Conservation (phyloP, 37 sponge, comb jelly and placozoan species). For the Crambe crambe region DNA sequence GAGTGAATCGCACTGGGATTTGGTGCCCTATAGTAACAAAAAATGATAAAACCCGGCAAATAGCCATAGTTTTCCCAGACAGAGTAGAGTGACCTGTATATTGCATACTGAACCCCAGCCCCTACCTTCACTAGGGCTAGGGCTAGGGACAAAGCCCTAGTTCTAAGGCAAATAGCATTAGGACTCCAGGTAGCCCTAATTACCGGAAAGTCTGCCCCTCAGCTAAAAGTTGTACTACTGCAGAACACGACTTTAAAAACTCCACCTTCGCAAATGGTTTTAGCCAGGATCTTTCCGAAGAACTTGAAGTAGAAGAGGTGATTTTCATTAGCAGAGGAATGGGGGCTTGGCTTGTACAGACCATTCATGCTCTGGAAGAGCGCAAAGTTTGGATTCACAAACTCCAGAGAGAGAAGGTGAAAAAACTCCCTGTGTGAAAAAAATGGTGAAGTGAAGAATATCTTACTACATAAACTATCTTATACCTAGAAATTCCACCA, state of each 20-base stretch:
- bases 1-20: slow-evolving; percentile 56
- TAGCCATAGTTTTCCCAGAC: too few relatives aligned
- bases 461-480: too few relatives aligned
- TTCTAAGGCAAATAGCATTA: background rate
- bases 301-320: slow-evolving; percentile 67
- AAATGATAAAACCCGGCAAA: background rate
- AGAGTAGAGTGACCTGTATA: too few relatives aligned
- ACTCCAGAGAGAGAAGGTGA: slow-evolving; percentile 48
- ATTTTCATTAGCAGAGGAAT: slow-evolving; percentile 51
- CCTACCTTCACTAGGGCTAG: too few relatives aligned
- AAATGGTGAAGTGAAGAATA: background rate
- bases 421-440: slow-evolving; percentile 68
- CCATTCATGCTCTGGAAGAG: slow-evolving; percentile 60
- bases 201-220: too few relatives aligned
- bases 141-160: background rate
- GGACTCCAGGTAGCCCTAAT: too few relatives aligned
- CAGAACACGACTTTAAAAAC: background rate
- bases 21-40: slow-evolving; percentile 37
- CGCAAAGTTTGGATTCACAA: slow-evolving; percentile 72
- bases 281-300: slow-evolving; percentile 65
- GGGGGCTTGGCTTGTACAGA: slow-evolving; percentile 52
- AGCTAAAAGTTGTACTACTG: too few relatives aligned
- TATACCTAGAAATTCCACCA: slow-evolving; percentile 66
- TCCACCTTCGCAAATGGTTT: slow-evolving; percentile 58
- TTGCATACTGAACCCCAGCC: too few relatives aligned